Evolutionary conservation across 2,888 invertebrate species (phyloP), one percentile per base, ranked within the genome.

Genomic region (Tanypteryx hageni): DNA sequence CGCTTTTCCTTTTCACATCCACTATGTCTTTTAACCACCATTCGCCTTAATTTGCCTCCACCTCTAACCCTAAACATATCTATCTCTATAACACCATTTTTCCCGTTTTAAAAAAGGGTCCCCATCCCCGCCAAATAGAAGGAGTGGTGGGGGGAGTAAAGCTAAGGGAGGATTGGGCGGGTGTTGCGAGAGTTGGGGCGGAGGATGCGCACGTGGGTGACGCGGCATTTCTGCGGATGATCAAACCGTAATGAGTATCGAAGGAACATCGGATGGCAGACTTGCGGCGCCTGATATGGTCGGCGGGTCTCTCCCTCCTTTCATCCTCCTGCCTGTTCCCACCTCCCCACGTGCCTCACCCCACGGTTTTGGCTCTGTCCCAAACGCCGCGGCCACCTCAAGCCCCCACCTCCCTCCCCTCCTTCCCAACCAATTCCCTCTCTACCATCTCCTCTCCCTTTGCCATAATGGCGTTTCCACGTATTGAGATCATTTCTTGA

Each of bases 171-270:
- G 68, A 22, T 3, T 0, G 44, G 44, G 44, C 44, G 44, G 5
- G 18, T n/a, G n/a, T 18, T 10, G 18, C 22, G n/a, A 0, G 22
- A 18, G 76, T 22, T 76, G 27, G 22, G 11, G 2, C 4, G 22
- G 76, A 27, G 76, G 13, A 13, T 8, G 27, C 22, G 76, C 13
- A 22, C 22, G 76, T 11, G 76, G 27, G 76, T 76, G 76, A 76
- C 76, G 76, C 76, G 76, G 76, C 76, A 76, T 76, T 76, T 76
- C 76, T 76, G 76, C 76, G 76, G 22, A 27, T 76, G 76, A 76
- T 76, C 76, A 27, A 22, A 68, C 68, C 68, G 76, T 76, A 76
- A 76, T 76, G 27, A 76, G 76, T 76, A 76, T 27, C 11, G 27
- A 27, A 76, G 76, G 27, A 44, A 44, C 44, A 44, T 44, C 44